A percentile compares a stretch with the other conserved stretches of the same genome.
Conservation (phyloP, 2,888 invertebrate species). For the Erpobdella octoculata region DNA sequence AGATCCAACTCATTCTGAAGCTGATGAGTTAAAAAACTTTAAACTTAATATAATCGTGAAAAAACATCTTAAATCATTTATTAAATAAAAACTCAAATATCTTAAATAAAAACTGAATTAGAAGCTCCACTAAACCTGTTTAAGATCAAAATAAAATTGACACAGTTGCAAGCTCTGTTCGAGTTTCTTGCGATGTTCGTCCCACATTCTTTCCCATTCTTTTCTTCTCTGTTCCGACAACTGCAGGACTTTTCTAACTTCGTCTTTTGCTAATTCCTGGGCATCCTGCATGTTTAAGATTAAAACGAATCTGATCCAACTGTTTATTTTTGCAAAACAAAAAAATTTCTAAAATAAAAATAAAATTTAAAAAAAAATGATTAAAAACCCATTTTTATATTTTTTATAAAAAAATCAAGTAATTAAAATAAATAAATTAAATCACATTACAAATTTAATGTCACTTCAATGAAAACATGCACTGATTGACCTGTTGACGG, state of each 20-base stretch:
- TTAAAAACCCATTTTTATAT: not conserved
- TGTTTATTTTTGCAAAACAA: no score
- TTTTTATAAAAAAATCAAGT: not conserved
- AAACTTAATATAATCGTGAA: no score
- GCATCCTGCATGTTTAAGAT: no score
- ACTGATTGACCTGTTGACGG: slow-evolving; percentile 57
- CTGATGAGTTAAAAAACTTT: slow-evolving; percentile 52
- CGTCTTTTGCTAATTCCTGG: slow-evolving; percentile 61
- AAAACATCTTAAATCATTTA: no score
- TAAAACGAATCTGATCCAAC: no score
- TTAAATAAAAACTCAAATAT: not conserved
- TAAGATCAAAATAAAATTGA: slow-evolving; percentile 64
- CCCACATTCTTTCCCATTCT: slow-evolving; percentile 63
- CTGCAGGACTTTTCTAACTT: slow-evolving; percentile 63
- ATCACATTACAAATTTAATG: no score
- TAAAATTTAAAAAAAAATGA: no score
- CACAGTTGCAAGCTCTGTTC: slow-evolving; percentile 62
- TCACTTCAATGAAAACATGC: no score
- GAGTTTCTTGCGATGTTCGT: slow-evolving; percentile 58
- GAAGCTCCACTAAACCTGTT: slow-evolving; percentile 45
- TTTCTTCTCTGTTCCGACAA: slow-evolving; percentile 60
- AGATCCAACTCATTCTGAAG: slow-evolving; percentile 67
- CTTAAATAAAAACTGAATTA: not conserved
- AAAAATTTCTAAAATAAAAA: no score
- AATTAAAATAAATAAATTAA: no score